Evolutionary conservation across 1,140 invertebrate species (phyloP).

Genomic region (Chironomus tepperi): DNA sequence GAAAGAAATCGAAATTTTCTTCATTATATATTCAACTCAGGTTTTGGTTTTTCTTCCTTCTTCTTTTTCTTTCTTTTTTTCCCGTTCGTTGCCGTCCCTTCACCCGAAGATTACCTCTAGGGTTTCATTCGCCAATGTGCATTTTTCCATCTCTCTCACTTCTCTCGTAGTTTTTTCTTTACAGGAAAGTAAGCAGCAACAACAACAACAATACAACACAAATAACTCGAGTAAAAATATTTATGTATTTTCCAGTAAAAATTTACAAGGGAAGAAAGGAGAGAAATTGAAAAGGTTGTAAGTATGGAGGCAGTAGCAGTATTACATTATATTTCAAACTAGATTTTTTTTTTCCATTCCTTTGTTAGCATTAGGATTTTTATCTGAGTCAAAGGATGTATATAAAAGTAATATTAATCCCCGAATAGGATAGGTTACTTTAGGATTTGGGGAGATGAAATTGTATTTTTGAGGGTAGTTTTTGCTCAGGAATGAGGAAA

Average conservation of each 20-base stretch:
- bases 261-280: background rate
- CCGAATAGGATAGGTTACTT: no score
- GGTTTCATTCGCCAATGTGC: slow-evolving; percentile 8
- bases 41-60: slow-evolving; percentile 23
- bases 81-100: background rate
- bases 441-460: no score
- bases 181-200: background rate
- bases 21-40: slow-evolving; percentile 20
- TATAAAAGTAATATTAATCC: background rate
- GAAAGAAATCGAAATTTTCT: slow-evolving; percentile 21
- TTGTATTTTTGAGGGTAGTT: background rate
- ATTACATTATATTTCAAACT: background rate
- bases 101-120: slow-evolving; percentile 23
- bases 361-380: background rate
- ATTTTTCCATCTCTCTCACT: background rate
- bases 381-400: background rate
- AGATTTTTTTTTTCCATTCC: background rate
- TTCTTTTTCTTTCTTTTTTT: slow-evolving; percentile 2
- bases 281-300: background rate
- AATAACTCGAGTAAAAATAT: background rate
- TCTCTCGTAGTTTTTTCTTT: background rate
- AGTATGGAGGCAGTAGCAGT: no score
- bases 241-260: background rate
- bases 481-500: background rate
- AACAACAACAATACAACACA: background rate